These are phyloP conservation scores for Limnephilus lunatus DNA, from an alignment of 2,888 invertebrate genomes.

Conservation along the genomic window DNA sequence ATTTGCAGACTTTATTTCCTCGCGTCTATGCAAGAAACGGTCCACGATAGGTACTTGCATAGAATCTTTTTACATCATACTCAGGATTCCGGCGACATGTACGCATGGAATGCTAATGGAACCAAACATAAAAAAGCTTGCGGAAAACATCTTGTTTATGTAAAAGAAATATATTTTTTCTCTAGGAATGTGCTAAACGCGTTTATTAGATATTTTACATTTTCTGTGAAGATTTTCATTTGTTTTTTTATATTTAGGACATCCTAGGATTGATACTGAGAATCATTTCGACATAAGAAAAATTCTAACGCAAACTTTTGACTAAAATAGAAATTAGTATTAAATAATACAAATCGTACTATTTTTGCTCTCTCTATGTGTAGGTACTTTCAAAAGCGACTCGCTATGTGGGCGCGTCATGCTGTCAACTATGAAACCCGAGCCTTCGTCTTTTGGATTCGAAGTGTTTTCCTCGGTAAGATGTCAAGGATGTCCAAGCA, in stretches of 20 bases:
- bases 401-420: neutral
- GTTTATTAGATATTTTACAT: neutral
- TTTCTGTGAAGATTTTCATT: neutral
- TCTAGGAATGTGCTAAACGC: neutral
- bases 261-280: neutral
- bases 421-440: neutral
- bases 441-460: neutral
- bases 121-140: constrained; percentile 15
- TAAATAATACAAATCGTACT: neutral
- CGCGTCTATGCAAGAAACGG: constrained; percentile 23
- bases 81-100: constrained; percentile 18
- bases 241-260: neutral
- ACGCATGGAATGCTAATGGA: constrained; percentile 41
- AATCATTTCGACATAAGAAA: neutral
- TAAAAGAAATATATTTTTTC: constrained; percentile 22
- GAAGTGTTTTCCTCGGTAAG: neutral
- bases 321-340: neutral
- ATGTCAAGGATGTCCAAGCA: neutral
- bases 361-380: neutral
- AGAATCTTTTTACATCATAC: constrained; percentile 29
- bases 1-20: constrained; percentile 52
- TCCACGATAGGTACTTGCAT: neutral
- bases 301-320: neutral
- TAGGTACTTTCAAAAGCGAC: neutral
- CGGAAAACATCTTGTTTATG: constrained; percentile 22